Conservation (phyloP, 2,113 vertebrate genomes). For the Xiphorhynchus elegans region DNA sequence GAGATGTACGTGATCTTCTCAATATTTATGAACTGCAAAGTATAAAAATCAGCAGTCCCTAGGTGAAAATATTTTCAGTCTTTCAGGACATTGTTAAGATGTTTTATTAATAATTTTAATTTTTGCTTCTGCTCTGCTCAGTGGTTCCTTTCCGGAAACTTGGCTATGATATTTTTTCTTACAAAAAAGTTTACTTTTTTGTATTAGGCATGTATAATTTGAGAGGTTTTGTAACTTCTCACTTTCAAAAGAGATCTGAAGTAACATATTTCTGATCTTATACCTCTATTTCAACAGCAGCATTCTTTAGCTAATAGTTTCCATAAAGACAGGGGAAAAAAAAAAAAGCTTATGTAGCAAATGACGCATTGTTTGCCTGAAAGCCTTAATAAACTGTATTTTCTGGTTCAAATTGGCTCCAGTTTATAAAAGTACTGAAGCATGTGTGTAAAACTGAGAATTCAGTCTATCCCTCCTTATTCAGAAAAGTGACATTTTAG, state of each 20-base stretch:
- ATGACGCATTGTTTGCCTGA: neutral
- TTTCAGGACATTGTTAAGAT: neutral
- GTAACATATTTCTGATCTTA: neutral
- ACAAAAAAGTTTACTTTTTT: neutral
- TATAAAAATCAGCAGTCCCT: neutral
- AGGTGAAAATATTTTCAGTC: neutral
- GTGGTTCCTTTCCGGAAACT: neutral
- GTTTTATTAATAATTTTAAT: constrained; percentile 29
- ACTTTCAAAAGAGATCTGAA: neutral
- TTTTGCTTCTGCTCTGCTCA: neutral
- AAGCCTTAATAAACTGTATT: neutral
- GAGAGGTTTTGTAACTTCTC: neutral
- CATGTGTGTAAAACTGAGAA: neutral
- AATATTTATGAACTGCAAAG: constrained; percentile 37
- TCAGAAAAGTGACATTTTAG: neutral
- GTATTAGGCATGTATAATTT: neutral
- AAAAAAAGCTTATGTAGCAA: neutral
- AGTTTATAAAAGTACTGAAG: neutral
- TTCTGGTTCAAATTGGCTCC: neutral
- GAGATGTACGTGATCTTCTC: neutral
- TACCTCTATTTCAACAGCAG: neutral
- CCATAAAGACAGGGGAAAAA: neutral
- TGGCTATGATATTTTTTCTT: neutral
- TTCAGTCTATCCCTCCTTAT: neutral
- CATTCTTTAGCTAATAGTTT: neutral